These are phyloP conservation scores for Drosophila glabriapex DNA, from an alignment of 2,888 invertebrate genomes.

Conservation along the genomic window DNA sequence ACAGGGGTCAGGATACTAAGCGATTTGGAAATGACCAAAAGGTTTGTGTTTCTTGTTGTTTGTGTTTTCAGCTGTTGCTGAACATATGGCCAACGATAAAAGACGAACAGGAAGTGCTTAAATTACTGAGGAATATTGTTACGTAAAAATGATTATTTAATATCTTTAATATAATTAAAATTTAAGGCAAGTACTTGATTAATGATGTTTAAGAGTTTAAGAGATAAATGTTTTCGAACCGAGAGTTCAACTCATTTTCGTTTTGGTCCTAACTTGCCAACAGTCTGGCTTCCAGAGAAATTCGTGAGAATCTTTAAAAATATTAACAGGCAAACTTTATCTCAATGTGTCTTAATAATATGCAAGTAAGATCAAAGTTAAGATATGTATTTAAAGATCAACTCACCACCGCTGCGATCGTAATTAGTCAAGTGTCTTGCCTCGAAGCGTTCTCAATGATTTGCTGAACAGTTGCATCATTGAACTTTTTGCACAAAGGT, in stretches of 20 bases:
- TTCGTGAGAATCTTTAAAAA: not conserved
- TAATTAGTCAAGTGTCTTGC: conserved; percentile 34
- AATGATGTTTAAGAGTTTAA: not conserved
- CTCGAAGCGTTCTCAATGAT: conserved; percentile 31
- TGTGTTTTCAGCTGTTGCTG: conserved; percentile 27
- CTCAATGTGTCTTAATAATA: not conserved
- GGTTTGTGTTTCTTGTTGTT: conserved; percentile 17
- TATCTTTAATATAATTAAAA: conserved; percentile 2
- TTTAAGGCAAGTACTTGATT: not conserved
- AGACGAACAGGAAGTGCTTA: conserved; percentile 26
- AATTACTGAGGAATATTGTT: conserved; percentile 24
- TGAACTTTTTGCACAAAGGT: conserved; percentile 36
- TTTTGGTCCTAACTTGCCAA: not conserved
- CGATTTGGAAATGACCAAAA: conserved; percentile 47
- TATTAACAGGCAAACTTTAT: not conserved
- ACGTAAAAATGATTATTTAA: conserved; percentile 8
- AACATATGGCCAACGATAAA: conserved; percentile 25
- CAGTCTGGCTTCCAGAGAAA: not conserved
- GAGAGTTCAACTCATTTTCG: not conserved
- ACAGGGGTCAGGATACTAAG: conserved; percentile 27
- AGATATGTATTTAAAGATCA: conserved; percentile 5
- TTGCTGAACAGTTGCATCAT: conserved; percentile 38
- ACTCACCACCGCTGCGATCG: conserved; percentile 9
- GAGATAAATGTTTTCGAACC: not conserved
- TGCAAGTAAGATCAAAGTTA: not conserved